Evolutionary conservation across 2,113 vertebrate species (phyloP).

Genomic region (Taurulus bubalis): DNA sequence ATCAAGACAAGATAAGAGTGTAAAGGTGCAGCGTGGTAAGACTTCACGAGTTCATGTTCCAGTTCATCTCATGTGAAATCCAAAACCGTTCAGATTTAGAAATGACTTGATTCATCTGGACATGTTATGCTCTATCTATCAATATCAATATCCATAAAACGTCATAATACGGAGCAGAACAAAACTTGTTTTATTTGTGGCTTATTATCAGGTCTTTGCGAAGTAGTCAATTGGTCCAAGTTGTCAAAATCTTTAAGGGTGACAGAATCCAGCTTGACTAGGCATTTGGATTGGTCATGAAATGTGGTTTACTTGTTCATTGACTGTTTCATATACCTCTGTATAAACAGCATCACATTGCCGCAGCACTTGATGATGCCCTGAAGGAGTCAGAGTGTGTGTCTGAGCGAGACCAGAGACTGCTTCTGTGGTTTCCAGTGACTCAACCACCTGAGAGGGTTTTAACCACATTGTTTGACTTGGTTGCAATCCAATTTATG

Average conservation of each 20-base stretch:
- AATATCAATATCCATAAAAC: slow-evolving; percentile 20
- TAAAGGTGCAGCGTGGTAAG: slow-evolving; percentile 12
- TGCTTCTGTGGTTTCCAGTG: slow-evolving; percentile 39
- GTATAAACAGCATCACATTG: neutral
- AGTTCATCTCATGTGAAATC: slow-evolving; percentile 15
- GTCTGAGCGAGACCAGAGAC: slow-evolving; percentile 8
- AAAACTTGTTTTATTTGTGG: neutral
- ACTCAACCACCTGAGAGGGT: slow-evolving; percentile 12
- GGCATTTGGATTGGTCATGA: neutral
- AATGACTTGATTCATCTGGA: slow-evolving; percentile 38
- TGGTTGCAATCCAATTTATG: neutral
- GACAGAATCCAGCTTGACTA: neutral
- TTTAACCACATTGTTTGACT: slow-evolving; percentile 42
- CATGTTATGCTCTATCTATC: slow-evolving; percentile 30
- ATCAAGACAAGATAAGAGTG: neutral
- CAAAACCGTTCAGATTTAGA: slow-evolving; percentile 13
- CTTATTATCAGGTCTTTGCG: neutral
- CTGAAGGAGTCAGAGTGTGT: neutral
- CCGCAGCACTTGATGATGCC: neutral
- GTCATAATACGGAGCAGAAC: slow-evolving; percentile 1
- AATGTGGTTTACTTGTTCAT: neutral
- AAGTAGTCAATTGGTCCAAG: neutral
- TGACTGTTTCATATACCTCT: neutral
- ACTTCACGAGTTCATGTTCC: neutral
- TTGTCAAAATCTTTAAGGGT: slow-evolving; percentile 5